A percentile compares a stretch with the other conserved stretches of the same genome.
phyloP scores from a whole-genome alignment of 2,113 vertebrate genomes.

The Oryctolagus cuniculus region mOryCun1.1 NC_091450.1:49173501-49174000 shows the following conservation, averaged over 20 bases:
- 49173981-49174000: neutral
- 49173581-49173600: too few relatives aligned
- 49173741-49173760: neutral
- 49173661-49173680: accelerated
- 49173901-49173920: neutral
- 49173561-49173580: too few relatives aligned
- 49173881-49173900: neutral
- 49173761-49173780: neutral
- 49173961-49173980: neutral
- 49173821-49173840: neutral
- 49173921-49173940: neutral
- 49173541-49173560: neutral
- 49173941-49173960: neutral
- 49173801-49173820: neutral
- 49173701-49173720: neutral
- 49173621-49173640: neutral
- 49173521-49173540: neutral
- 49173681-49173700: neutral
- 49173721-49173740: neutral
- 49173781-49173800: neutral
- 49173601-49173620: neutral
- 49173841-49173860: neutral
- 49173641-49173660: neutral
- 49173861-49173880: neutral
- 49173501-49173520: neutral